A percentile compares a stretch with the other conserved stretches of the same genome.
Evolutionary conservation across 2,888 invertebrate genomes (phyloP).

Genomic region (Hartigia nigra): DNA sequence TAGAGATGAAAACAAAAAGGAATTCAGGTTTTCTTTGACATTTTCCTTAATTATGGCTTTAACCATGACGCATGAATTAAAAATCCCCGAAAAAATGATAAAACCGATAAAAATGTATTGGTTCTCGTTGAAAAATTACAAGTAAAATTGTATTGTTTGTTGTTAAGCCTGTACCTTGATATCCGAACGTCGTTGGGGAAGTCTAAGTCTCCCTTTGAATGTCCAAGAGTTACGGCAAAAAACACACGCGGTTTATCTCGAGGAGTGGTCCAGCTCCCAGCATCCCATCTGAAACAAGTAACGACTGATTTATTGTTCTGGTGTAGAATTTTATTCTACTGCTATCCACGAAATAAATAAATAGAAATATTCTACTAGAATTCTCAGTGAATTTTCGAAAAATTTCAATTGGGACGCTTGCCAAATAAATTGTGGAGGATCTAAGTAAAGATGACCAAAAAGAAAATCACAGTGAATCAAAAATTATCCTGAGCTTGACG

Average conservation of each 20-base stretch:
- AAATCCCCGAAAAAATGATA: neutral
- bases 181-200: neutral
- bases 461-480: neutral
- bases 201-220: neutral
- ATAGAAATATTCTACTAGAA: neutral
- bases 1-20: neutral
- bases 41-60: neutral
- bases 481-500: neutral
- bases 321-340: neutral
- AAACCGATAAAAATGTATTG: neutral
- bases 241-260: neutral
- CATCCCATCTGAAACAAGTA: neutral
- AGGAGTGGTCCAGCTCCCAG: neutral
- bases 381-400: neutral
- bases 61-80: neutral
- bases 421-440: neutral
- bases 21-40: neutral
- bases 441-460: neutral
- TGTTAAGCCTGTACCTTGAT: neutral
- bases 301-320: neutral
- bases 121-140: neutral
- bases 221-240: neutral
- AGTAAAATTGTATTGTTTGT: neutral
- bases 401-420: neutral
- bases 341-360: neutral